Base-by-base conservation (phyloP, 2,888 invertebrate species). In the Artemia sp. region DNA sequence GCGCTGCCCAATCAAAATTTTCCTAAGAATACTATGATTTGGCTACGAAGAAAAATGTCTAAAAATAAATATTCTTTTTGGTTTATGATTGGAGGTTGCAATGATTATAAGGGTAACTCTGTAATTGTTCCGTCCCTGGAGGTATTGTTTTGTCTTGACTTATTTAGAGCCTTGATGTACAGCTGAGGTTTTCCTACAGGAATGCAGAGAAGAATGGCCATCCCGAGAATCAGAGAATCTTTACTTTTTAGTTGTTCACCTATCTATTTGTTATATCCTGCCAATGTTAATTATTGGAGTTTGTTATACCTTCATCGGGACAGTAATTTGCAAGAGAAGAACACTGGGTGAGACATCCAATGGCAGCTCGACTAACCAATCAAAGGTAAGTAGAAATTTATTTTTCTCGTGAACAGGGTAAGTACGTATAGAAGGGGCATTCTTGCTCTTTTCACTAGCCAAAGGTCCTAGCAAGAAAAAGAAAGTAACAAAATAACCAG, bases 291-390 rank as follows among this genome's bases (percentile, higher is more conserved):
- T 82, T 71, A 82, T 83, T 73, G 79, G 80, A 10, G 78, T 79
- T 51, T 83, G 82, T 76, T 83, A 83, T 76, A 75, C 79, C 50
- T 76, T 82, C 71, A 83, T 83, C 72, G 82, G 81, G 76, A 74
- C 79, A 50, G 76, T 79, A 69, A 82, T 83, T 9, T 78, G 79
- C 71, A 74, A 76, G 51, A 73, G 81, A 6, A 76, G 77, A 70
- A 76, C 80, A 68, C 81, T 80, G 0, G 80, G 81, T 5, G 81
- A 81, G 72, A 58, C 64, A 19, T 19, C 14, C 10, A 58, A 58
- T 58, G 64, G 64, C 14, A 58, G 14, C 64, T 58, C 24, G 10
- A 58, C 10, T n/a, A 58, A 58, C 64, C n/a, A 24, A 24, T 58
- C 64, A 11, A 58, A 58, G 64, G 64, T 58, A 58, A 8, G 8